Evolutionary conservation across 2,888 invertebrate genomes (phyloP).

Genomic region (Platyscelio sp.): DNA sequence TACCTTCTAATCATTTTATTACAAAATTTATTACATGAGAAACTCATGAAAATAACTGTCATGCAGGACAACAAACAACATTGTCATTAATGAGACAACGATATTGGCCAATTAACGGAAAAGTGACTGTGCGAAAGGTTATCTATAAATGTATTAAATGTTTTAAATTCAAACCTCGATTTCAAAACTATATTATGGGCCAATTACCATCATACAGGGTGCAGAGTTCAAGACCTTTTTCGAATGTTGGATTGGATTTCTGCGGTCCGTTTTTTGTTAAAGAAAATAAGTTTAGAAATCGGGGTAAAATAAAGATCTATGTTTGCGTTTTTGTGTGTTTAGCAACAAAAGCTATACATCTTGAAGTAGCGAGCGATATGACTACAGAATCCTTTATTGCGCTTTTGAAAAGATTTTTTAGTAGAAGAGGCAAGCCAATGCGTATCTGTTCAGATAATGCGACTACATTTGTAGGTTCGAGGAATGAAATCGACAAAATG

Average conservation of each 20-base stretch:
- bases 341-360: constrained; percentile 1
- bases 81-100: constrained; percentile 39
- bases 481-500: background rate
- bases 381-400: constrained; percentile 7
- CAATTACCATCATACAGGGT: background rate
- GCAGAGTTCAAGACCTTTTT: background rate
- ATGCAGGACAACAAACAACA: constrained; percentile 62
- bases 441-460: constrained; percentile 1
- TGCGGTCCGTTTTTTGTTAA: constrained; percentile 31
- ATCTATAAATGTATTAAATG: constrained; percentile 54
- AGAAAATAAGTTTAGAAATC: constrained; percentile 10
- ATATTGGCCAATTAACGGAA: constrained; percentile 64
- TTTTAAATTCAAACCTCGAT: constrained; percentile 21
- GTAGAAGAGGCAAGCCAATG: background rate
- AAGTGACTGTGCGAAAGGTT: constrained; percentile 33
- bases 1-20: constrained; percentile 35
- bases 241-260: constrained; percentile 10
- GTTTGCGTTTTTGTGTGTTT: constrained; percentile 15
- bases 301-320: background rate
- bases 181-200: background rate
- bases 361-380: constrained; percentile 13
- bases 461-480: background rate
- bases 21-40: constrained; percentile 49
- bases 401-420: background rate
- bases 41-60: constrained; percentile 14